Conservation (phyloP, 2,113 vertebrate genomes). For the Aspiorhynchus laticeps region DNA sequence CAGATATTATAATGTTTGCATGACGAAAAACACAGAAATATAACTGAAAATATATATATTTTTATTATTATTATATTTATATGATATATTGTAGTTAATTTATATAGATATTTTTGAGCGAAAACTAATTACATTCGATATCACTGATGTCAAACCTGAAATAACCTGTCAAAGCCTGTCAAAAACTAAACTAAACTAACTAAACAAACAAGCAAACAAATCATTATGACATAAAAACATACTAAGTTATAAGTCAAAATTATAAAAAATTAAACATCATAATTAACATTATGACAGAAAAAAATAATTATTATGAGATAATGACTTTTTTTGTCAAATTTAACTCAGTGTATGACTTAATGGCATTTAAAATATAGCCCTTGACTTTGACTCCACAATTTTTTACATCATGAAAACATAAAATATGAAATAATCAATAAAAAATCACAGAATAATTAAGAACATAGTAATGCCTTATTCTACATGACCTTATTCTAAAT, state of each 20-base stretch:
- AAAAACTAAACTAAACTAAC: too few species aligned
- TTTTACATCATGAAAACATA: background rate
- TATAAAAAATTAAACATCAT: too few species aligned
- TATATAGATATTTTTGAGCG: background rate
- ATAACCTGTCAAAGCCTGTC: background rate
- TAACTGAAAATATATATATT: background rate
- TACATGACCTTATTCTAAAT: too few species aligned
- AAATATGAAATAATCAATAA: background rate
- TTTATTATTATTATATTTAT: background rate
- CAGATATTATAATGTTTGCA: background rate
- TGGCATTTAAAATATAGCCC: background rate
- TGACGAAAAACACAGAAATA: background rate
- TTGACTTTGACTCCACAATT: background rate
- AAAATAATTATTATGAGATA: background rate
- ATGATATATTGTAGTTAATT: background rate
- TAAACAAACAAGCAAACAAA: too few species aligned
- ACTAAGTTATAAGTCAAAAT: background rate
- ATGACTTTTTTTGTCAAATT: background rate
- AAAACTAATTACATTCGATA: background rate
- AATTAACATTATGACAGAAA: too few species aligned
- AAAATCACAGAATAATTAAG: background rate
- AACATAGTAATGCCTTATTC: too few species aligned
- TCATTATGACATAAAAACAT: background rate
- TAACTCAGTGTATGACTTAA: background rate
- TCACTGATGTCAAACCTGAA: background rate